Percentiles rank a stretch among this genome's conserved stretches.
phyloP scores from a whole-genome alignment of 1,140 invertebrate species.

The Drosophila busckii region DNA sequence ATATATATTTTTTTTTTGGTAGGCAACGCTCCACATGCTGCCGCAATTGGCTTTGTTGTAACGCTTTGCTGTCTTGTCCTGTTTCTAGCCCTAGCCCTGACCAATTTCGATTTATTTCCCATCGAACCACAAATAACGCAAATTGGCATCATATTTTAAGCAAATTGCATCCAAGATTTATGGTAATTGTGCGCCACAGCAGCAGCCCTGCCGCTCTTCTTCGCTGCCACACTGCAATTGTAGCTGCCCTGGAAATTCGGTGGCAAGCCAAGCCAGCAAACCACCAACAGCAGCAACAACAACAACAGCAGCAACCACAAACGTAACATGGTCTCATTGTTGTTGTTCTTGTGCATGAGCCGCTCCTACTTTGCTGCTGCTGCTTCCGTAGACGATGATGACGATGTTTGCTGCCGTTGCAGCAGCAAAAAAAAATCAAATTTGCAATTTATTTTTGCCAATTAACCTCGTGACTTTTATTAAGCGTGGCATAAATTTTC shows the following conservation, averaged over 20 bases:
- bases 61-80: slow-evolving; percentile 9
- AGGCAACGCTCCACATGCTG: slow-evolving; percentile 4
- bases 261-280: not conserved
- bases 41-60: not conserved
- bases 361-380: slow-evolving; percentile 23
- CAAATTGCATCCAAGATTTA: slow-evolving; percentile 76
- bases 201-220: not conserved
- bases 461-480: slow-evolving; percentile 78
- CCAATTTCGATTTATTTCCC: slow-evolving; percentile 71
- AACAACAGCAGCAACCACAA: slow-evolving; percentile 38
- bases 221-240: slow-evolving; percentile 8
- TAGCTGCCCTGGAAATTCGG: not conserved
- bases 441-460: slow-evolving; percentile 77
- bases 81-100: slow-evolving; percentile 16
- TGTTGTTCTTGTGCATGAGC: slow-evolving; percentile 11
- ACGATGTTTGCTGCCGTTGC: slow-evolving; percentile 29
- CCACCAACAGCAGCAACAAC: not conserved
- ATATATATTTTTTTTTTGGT: not conserved
- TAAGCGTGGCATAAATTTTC: slow-evolving; percentile 74
- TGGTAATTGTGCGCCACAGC: slow-evolving; percentile 69
- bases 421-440: slow-evolving; percentile 60
- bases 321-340: slow-evolving; percentile 35
- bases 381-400: no score
- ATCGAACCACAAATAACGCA: slow-evolving; percentile 77
- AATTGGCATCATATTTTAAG: slow-evolving; percentile 77